Percentiles rank a stretch among this genome's conserved stretches.
Conservation (phyloP, 1,140 invertebrate genomes). For the Leptinotarsa texana region DNA sequence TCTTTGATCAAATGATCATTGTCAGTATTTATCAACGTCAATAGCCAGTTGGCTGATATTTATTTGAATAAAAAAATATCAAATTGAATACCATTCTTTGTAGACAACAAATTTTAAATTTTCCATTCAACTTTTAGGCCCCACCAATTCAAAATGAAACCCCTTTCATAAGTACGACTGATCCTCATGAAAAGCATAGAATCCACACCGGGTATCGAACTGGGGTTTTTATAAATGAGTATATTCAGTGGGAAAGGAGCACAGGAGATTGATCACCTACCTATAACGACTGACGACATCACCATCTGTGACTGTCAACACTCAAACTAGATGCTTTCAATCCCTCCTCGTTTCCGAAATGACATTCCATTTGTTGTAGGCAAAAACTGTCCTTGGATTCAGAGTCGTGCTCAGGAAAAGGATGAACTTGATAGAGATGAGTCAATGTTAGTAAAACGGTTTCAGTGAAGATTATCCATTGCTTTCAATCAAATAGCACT, state of each 20-base stretch:
- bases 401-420: background rate
- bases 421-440: too few relatives aligned
- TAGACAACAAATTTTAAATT: too few relatives aligned
- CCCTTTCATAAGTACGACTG: background rate
- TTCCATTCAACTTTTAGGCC: too few relatives aligned
- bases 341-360: conserved; percentile 24
- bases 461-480: too few relatives aligned
- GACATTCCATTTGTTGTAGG: conserved; percentile 10
- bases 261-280: conserved; percentile 11
- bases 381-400: background rate
- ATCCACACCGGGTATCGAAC: background rate
- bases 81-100: too few relatives aligned
- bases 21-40: too few relatives aligned
- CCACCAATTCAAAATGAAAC: background rate
- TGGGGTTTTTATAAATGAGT: conserved; percentile 16
- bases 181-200: background rate
- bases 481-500: too few relatives aligned
- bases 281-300: conserved; percentile 18
- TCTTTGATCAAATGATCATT: too few relatives aligned
- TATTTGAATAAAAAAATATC: too few relatives aligned
- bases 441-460: too few relatives aligned
- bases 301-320: conserved; percentile 27
- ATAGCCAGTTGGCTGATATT: too few relatives aligned
- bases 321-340: conserved; percentile 18
- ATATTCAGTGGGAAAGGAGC: background rate